These are phyloP conservation scores for Steinernema scapterisci DNA, from an alignment of 2,888 invertebrate genomes.

Conservation along the genomic window DNA sequence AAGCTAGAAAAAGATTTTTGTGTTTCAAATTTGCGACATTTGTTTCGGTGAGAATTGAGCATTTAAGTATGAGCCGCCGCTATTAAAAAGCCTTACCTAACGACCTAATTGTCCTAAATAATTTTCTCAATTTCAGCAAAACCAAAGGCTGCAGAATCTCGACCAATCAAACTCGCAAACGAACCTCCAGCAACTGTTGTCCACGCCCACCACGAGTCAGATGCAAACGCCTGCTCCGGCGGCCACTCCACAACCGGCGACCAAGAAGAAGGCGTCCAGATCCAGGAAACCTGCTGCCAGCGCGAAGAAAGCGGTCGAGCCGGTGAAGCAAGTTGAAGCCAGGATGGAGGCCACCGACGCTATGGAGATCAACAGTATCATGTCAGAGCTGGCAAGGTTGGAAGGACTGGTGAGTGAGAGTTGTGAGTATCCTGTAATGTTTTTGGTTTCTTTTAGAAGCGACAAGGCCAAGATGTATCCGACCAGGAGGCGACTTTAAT, in stretches of 20 bases:
- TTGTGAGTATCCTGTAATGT: neutral
- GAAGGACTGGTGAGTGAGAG: neutral
- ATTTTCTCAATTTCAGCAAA: neutral
- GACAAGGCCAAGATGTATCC: neutral
- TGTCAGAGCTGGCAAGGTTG: neutral
- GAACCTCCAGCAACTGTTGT: constrained; percentile 10
- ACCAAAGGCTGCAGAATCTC: neutral
- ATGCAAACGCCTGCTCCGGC: neutral
- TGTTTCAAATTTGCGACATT: too few species aligned
- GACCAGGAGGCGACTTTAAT: too few species aligned
- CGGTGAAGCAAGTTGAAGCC: neutral
- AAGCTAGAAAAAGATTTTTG: neutral
- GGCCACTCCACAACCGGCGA: neutral
- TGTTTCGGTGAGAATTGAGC: too few species aligned
- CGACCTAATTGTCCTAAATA: too few species aligned
- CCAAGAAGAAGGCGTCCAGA: neutral
- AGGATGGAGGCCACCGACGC: neutral
- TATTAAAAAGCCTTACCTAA: too few species aligned
- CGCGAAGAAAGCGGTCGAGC: constrained; percentile 11
- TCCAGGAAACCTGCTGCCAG: neutral
- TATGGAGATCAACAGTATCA: neutral
- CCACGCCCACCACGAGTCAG: neutral
- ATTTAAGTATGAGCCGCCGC: too few species aligned
- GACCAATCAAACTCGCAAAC: neutral
- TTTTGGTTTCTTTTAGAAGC: neutral